Conservation (phyloP, 2,888 invertebrate species). For the Tuberolachnus salignus region DNA sequence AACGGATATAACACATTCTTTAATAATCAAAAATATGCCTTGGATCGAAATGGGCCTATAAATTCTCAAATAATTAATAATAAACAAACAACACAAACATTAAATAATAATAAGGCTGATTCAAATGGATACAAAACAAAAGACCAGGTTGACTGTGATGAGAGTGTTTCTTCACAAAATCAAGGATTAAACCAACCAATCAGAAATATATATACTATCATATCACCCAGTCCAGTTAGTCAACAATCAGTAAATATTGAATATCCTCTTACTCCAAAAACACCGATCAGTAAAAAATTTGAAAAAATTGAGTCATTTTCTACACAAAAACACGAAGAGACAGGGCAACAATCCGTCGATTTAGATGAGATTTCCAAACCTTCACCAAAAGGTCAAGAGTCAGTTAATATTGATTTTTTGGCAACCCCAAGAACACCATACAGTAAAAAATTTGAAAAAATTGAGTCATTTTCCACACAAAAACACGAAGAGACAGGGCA, state of each 20-base stretch:
- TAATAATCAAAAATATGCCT: constrained; percentile 23
- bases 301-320: constrained; percentile 28
- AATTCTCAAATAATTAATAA: constrained; percentile 17
- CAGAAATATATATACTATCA: neutral
- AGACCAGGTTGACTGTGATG: constrained; percentile 12
- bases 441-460: neutral
- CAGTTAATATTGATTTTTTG: constrained; percentile 1
- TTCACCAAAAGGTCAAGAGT: constrained; percentile 3
- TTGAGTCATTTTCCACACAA: neutral
- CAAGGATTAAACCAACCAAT: neutral
- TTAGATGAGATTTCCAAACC: neutral
- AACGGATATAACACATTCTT: constrained; percentile 44
- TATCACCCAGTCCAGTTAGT: neutral
- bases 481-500: neutral
- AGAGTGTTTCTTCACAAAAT: neutral
- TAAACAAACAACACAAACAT: neutral
- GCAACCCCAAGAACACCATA: neutral
- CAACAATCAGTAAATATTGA: neutral
- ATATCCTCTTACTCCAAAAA: neutral
- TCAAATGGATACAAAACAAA: neutral
- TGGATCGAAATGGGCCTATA: neutral
- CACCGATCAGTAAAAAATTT: neutral
- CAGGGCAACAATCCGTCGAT: constrained; percentile 23
- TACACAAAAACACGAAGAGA: neutral
- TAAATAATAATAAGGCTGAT: neutral